Percentiles rank a stretch among this genome's conserved stretches.
Evolutionary conservation across 2,113 vertebrate genomes (phyloP).

Genomic region (Eretmochelys imbricata): DNA sequence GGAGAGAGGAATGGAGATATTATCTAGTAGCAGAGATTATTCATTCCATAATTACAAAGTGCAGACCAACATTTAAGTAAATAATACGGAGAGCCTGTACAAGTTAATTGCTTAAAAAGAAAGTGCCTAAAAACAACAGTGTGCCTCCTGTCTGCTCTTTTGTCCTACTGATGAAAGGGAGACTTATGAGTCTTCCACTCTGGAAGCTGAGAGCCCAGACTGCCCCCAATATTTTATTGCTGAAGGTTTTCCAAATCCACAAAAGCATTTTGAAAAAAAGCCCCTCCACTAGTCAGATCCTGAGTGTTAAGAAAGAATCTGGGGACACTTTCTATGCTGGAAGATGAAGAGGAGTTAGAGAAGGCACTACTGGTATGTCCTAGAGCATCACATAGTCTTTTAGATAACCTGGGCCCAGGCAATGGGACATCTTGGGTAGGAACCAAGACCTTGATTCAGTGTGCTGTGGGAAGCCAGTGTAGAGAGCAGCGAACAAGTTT

Average conservation of each 20-base stretch:
- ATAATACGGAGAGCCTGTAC: neutral
- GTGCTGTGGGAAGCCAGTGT: neutral
- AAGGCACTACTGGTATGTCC: neutral
- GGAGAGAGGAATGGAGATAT: neutral
- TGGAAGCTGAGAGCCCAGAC: neutral
- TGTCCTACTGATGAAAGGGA: neutral
- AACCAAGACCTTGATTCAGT: neutral
- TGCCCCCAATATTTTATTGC: neutral
- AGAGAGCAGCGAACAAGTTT: neutral
- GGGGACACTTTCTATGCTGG: fast-evolving
- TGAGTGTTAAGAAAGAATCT: neutral
- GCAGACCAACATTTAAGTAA: neutral
- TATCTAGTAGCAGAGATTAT: neutral
- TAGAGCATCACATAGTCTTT: neutral
- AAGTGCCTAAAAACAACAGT: neutral
- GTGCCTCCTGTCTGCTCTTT: neutral
- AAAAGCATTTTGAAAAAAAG: neutral
- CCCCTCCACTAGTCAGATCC: neutral
- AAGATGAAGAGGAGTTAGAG: neutral
- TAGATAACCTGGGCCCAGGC: neutral
- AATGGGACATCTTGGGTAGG: neutral
- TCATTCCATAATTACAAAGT: neutral
- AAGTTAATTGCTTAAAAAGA: neutral
- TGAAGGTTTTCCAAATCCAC: neutral
- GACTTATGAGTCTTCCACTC: neutral